Evolutionary conservation across 2,888 invertebrate genomes (phyloP).

Genomic region (Mamestra brassicae): DNA sequence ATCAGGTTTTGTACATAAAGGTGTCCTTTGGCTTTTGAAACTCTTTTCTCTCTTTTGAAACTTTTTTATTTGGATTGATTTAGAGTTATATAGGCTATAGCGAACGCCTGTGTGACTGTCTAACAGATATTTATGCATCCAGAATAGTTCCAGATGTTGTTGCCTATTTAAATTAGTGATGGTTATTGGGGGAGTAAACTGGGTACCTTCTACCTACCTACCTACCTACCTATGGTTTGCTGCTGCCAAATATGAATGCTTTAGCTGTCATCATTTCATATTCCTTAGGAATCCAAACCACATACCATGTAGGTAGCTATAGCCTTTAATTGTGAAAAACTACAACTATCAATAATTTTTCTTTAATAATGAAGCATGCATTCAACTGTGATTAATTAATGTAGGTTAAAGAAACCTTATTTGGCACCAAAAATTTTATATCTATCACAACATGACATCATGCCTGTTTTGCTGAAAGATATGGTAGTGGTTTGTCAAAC

Average conservation of each 20-base stretch:
- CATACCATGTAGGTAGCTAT: neutral
- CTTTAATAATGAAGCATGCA: neutral
- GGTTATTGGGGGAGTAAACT: neutral
- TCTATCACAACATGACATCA: neutral
- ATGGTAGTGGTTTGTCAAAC: too few relatives aligned
- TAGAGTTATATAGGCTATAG: neutral
- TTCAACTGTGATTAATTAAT: neutral
- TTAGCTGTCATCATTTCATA: neutral
- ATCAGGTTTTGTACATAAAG: neutral
- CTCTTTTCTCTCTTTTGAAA: too few relatives aligned
- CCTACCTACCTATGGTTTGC: too few relatives aligned
- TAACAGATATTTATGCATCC: neutral
- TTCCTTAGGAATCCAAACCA: neutral
- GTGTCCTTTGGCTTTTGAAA: neutral
- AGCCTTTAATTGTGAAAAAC: neutral
- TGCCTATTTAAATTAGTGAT: neutral
- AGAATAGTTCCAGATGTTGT: neutral
- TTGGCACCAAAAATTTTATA: neutral
- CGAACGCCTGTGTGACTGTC: neutral
- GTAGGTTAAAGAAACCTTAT: conserved; percentile 1
- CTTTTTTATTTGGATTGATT: neutral
- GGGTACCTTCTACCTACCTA: too few relatives aligned
- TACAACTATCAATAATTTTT: neutral
- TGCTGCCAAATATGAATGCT: neutral
- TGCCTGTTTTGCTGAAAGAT: too few relatives aligned